A percentile compares a stretch with the other conserved stretches of the same genome.
These are phyloP conservation scores for Prinia subflava DNA, from an alignment of 2,113 vertebrate genomes.

Conservation along the genomic window DNA sequence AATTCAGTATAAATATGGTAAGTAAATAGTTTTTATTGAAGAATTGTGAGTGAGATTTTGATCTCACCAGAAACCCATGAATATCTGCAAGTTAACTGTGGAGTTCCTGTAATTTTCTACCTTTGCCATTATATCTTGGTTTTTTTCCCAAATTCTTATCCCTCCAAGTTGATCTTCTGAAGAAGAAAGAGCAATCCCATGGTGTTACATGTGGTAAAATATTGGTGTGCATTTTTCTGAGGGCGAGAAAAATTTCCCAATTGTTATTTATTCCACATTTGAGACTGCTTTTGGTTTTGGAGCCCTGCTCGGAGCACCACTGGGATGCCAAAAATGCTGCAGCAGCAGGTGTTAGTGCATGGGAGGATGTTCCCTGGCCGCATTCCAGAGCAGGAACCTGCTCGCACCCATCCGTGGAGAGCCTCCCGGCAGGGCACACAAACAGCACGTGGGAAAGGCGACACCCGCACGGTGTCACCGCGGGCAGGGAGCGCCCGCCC, in stretches of 20 bases:
- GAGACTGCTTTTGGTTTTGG: not conserved
- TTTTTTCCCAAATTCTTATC: not conserved
- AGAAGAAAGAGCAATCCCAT: not conserved
- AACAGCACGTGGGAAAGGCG: not conserved
- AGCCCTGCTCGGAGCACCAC: not conserved
- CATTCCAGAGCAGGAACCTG: not conserved
- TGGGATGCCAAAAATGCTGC: not conserved
- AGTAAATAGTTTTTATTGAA: not conserved
- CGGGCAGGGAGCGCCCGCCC: too few relatives aligned
- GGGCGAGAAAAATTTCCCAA: not conserved
- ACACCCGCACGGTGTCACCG: not conserved
- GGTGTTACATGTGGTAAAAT: not conserved
- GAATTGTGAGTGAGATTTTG: not conserved
- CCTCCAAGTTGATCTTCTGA: not conserved
- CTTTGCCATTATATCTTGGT: not conserved
- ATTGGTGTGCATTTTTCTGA: not conserved
- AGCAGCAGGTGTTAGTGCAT: not conserved
- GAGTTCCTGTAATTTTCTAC: not conserved
- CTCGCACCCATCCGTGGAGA: not conserved
- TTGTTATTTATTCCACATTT: not conserved
- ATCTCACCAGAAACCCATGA: not conserved
- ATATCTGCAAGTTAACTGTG: not conserved
- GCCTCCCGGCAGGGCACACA: not conserved
- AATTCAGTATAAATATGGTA: not conserved
- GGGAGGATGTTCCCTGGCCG: slow-evolving; percentile 10